Evolutionary conservation across 2,113 vertebrate genomes (phyloP), one percentile per base, ranked within the genome.

Genomic region (Cyanocitta stelleri): DNA sequence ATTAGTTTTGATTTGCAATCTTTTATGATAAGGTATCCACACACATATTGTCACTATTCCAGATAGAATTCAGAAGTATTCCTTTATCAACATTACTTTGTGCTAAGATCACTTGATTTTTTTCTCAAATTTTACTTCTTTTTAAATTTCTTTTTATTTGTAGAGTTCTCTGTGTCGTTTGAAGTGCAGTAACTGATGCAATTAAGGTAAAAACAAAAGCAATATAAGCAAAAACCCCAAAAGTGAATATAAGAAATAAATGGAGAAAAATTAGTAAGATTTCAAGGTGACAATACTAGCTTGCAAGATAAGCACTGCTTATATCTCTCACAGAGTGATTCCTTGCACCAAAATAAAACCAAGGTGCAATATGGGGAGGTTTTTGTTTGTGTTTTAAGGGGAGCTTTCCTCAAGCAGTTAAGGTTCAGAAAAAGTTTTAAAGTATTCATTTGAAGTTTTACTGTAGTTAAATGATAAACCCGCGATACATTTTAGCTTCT

Each of bases 1-100:
- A 85, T 67, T 19, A 30, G 20, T 94, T 87, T 91, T 73, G 37
- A 93, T 96, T 95, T 97, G 20, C 76, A 80, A 87, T 49, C 32
- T 96, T 95, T 87, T 66, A 61, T 58, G n/a, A 37, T 80, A 86
- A 92, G 39, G 9, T n/a, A 74, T 94, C 26, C 41, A 84, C 56
- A 56, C 15, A 77, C 29, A 54, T 80, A 63, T 19, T 83, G 16
- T 41, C 43, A 56, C 56, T 92, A 71, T 69, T 95, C 24, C 33
- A 74, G 61, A 90, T 71, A 54, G 29, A 22, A 84, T 92, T 93
- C 91, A 29, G 32, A 85, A 90, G 19, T 66, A 74, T 33, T 37
- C 27, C 48, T 94, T 86, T 82, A 87, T 59, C 33, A 71, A 33
- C 7, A 32, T 82, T 89, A 84, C 27, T 62, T 94, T 96, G 87